Conservation (phyloP, 2,113 vertebrate species). For the Eptatretus burgeri region DNA sequence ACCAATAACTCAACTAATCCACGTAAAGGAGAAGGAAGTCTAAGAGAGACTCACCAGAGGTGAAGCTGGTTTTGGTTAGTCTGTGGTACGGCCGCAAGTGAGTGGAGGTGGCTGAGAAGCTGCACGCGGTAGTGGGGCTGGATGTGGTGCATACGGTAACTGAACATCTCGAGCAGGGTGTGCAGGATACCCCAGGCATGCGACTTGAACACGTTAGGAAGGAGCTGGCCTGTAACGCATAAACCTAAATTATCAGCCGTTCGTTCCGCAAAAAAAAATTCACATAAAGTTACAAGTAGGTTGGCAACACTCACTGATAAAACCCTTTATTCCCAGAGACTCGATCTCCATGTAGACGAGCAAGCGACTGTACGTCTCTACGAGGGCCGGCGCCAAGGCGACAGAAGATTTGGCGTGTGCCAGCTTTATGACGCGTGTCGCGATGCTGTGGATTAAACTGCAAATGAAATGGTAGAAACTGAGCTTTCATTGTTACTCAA, state of each 20-base stretch:
- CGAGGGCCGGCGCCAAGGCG: constrained; percentile 70
- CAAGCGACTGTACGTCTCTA: constrained; percentile 85
- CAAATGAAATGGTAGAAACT: neutral
- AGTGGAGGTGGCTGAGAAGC: constrained; percentile 77
- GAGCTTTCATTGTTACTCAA: too few species aligned
- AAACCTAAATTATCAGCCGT: neutral
- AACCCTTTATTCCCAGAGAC: constrained; percentile 93
- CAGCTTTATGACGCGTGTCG: constrained; percentile 83
- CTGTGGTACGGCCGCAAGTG: constrained; percentile 65
- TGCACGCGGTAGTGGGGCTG: constrained; percentile 90
- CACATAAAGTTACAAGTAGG: neutral
- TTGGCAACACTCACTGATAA: constrained; percentile 51
- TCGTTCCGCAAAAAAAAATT: neutral
- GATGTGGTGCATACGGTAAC: constrained; percentile 96
- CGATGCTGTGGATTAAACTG: constrained; percentile 93
- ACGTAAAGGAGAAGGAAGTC: too few species aligned
- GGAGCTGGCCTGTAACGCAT: constrained; percentile 38
- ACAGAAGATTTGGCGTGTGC: constrained; percentile 72
- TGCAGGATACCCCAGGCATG: constrained; percentile 91
- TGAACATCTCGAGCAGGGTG: constrained; percentile 90
- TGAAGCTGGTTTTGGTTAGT: constrained; percentile 98
- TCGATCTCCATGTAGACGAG: constrained; percentile 99
- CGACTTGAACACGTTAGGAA: constrained; percentile 87
- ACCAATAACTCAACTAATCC: too few species aligned
- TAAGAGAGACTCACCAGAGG: constrained; percentile 35